Evolutionary conservation across 2,888 invertebrate genomes (phyloP), one percentile per base, ranked within the genome.

Genomic region (Brenthis ino): DNA sequence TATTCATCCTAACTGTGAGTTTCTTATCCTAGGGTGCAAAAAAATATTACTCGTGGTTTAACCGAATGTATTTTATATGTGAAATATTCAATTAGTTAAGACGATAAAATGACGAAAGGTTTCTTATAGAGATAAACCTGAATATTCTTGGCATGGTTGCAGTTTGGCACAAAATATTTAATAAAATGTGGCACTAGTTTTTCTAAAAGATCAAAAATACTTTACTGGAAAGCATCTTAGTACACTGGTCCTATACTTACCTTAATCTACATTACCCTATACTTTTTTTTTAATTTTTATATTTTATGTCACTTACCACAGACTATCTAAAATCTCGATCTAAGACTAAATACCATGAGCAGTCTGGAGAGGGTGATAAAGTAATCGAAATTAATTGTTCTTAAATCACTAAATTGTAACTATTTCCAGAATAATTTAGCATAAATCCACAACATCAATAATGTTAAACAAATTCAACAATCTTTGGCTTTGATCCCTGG

Each of bases 401-500:
- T 85, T 87, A 80, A 81, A 84, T 80, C 78, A 84, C 86, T 87
- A 88, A 83, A 86, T 82, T 87, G 87, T 86, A 86, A 85, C 88
- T 89, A 91, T 84, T 86, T 85, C 86, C 90, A 88, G 87, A 91
- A 90, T 90, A 92, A 90, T 92, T 91, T 90, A 89, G 88, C 87
- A 88, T 89, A 89, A 87, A 89, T 89, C 89, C 89, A 89, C 91
- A 92, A 92, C 91, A 91, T 90, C 83, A 88, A 88, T 87, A 91
- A 87, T 88, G 92, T 91, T 85, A 91, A 93, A 91, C 89, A 93
- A 91, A 91, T 87, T 94, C 94, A 95, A 95, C 95, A 95, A 95
- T 95, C 96, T 95, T 96, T 96, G 96, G 96, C 95, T 95, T 95
- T 96, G 96, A 95, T 96, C 96, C 95, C 96, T 95, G 94, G 95